Base-by-base conservation (phyloP, 2,797 vertebrate species). In the Dendrocincla fuliginosa region DNA sequence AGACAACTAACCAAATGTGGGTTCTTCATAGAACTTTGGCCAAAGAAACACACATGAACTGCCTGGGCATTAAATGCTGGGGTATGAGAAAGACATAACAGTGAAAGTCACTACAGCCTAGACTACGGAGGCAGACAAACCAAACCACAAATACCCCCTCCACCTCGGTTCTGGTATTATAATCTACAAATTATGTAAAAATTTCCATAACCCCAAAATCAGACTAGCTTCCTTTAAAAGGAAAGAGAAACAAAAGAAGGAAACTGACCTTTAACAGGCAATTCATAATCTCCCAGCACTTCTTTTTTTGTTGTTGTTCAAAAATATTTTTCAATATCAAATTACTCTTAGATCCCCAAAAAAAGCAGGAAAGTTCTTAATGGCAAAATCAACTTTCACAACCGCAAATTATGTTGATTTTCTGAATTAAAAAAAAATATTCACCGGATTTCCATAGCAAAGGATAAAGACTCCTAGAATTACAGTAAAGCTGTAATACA, bases 161-260 rank as follows among this genome's bases (percentile, higher is more conserved):
- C 41, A 18, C 44, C 16, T 10, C 39, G 32, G n/a, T 86, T 68
- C 61, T 90, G 85, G n/a, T 69, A 74, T 74, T 33, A 47, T 9
- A 52, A 71, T 52, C n/a, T 69, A 63, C 33, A 76, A 75, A 65
- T 22, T 14, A 22, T 4, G 5, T 22, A 69, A 75, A 67, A 78
- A 39, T n/a, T 91, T 95, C 90, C 87, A 44, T 39, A 88, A 77
- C 4, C 42, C 30, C 30, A 75, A 59, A 85, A 7, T 5, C 50
- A 57, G 80, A 91, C 57, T 22, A 88, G 46, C 79, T 95, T 94
- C 82, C 91, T 94, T 37, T 55, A 76, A 87, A 91, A 95, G 89
- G 61, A 95, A 95, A 81, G 57, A 19, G 61, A 73, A 96, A 95
- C 94, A 95, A 93, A 96, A 91, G 89, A 28, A 73, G 91, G 96